Conservation (phyloP, 1,140 invertebrate genomes). For the Galleria mellonella region DNA sequence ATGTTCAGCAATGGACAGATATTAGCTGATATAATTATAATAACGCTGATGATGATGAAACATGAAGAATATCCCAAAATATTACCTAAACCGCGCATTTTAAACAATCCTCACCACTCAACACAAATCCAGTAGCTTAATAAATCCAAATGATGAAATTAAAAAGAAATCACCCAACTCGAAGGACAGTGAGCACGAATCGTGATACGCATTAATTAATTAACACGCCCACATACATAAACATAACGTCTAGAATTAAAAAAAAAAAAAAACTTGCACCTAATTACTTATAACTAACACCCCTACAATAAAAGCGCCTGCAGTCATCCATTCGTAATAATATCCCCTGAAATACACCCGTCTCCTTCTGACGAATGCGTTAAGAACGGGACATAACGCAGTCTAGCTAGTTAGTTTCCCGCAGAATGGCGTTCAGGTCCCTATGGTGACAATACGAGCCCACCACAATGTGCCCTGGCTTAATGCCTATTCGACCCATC, state of each 20-base stretch:
- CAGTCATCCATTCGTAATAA: conserved; percentile 22
- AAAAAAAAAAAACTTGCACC: conserved; percentile 50
- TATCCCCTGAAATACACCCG: conserved; percentile 20
- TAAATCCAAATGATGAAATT: no score
- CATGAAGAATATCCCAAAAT: no score
- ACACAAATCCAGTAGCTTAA: no score
- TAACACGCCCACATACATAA: conserved; percentile 2
- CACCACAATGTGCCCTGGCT: conserved; percentile 30
- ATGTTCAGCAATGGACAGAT: no score
- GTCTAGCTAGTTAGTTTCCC: conserved; percentile 57
- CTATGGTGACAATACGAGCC: conserved; percentile 44
- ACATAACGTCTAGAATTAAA: background rate
- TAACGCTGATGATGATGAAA: no score
- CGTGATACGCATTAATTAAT: conserved; percentile 4
- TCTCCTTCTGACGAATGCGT: conserved; percentile 23
- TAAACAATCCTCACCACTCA: no score
- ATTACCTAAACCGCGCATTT: no score
- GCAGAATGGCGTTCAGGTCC: conserved; percentile 31
- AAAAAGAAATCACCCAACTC: no score
- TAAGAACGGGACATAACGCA: conserved; percentile 24
- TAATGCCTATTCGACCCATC: conserved; percentile 65
- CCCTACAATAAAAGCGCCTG: conserved; percentile 35
- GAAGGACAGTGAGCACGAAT: no score
- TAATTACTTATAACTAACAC: conserved; percentile 61
- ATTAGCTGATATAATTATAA: no score